phyloP scores from a whole-genome alignment of 2,888 invertebrate genomes.

The Coelopa pilipes region DNA sequence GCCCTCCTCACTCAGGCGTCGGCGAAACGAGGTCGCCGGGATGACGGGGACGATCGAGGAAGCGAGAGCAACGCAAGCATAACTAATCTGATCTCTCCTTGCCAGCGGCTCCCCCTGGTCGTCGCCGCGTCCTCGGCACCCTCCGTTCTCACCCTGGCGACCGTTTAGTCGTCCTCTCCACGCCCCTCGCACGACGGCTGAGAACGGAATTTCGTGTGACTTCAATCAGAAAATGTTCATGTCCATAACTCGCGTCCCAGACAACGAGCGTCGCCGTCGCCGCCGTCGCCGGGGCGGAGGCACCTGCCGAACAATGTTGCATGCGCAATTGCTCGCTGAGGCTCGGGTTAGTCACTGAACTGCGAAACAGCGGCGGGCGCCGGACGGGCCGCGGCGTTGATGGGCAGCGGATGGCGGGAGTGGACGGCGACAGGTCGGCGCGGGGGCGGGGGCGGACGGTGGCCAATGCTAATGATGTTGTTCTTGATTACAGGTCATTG shows the following conservation, averaged over 20 bases:
- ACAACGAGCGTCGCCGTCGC: not conserved
- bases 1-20: not conserved
- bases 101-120: not conserved
- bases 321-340: constrained; percentile 19
- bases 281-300: too few species aligned
- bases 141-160: too few species aligned
- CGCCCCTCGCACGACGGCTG: not conserved
- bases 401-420: not conserved
- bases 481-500: too few species aligned
- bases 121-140: too few species aligned
- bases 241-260: constrained; percentile 9
- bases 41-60: not conserved
- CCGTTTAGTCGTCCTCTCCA: too few species aligned
- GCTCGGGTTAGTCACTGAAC: constrained; percentile 25
- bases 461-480: too few species aligned
- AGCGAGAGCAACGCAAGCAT: constrained; percentile 49
- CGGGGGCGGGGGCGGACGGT: too few species aligned
- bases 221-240: constrained; percentile 29
- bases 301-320: constrained; percentile 10
- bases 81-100: constrained; percentile 53
- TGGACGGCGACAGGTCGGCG: too few species aligned
- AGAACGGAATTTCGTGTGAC: constrained; percentile 20
- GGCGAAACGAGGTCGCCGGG: constrained; percentile 7
- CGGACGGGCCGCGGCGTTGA: not conserved
- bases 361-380: not conserved